Evolutionary conservation across 2,113 vertebrate species (phyloP).

Genomic region (Eudorcas thomsonii): DNA sequence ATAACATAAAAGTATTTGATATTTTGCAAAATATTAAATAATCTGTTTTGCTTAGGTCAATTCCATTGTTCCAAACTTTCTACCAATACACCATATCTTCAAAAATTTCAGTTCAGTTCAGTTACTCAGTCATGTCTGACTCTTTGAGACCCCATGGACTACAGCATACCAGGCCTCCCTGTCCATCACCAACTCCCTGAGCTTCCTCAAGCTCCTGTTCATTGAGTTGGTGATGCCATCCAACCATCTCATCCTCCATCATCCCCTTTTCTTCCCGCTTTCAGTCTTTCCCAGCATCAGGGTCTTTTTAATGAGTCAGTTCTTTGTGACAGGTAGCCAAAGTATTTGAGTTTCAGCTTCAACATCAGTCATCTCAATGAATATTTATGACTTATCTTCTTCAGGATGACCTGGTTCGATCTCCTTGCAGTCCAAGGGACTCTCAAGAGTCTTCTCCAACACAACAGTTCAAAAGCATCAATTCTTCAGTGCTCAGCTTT

Average conservation of each 20-base stretch:
- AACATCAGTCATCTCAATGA: background rate
- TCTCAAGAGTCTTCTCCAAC: background rate
- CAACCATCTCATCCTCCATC: background rate
- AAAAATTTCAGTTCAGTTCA: background rate
- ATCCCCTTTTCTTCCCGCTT: rapidly evolving
- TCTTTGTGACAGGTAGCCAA: background rate
- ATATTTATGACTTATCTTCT: background rate
- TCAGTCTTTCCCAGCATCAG: background rate
- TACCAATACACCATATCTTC: background rate
- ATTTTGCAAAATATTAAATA: background rate
- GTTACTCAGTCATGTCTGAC: rapidly evolving
- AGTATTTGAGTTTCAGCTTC: background rate
- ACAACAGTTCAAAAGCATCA: background rate
- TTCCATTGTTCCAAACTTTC: background rate
- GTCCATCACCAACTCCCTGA: background rate
- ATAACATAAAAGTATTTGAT: background rate
- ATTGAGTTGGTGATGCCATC: background rate
- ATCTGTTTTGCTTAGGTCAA: background rate
- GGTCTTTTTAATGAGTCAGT: background rate
- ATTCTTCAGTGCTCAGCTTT: background rate
- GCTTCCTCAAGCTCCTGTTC: background rate
- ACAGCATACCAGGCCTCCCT: background rate
- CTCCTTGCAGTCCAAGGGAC: background rate
- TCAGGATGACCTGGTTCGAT: background rate
- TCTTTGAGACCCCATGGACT: background rate